phyloP scores from a whole-genome alignment of 2,113 vertebrate genomes.

The Chaetodon auriga region DNA sequence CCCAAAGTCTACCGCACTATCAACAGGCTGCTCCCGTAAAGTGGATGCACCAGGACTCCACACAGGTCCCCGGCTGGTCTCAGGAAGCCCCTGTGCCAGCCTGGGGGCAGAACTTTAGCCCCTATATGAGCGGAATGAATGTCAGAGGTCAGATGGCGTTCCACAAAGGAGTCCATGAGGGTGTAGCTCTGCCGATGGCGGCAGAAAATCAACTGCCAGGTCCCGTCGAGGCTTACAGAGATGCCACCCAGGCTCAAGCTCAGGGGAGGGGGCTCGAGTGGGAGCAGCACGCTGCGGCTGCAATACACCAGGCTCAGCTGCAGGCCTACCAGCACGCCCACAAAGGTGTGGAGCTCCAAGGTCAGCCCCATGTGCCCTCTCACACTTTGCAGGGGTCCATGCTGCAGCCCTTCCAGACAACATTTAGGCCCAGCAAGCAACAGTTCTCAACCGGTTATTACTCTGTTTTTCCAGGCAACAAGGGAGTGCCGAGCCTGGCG shows the following conservation, averaged over 20 bases:
- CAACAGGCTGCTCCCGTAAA: slow-evolving; percentile 87
- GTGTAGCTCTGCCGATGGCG: slow-evolving; percentile 78
- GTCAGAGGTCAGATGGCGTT: slow-evolving; percentile 83
- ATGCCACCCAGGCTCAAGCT: slow-evolving; percentile 80
- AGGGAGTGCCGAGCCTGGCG: slow-evolving; percentile 65
- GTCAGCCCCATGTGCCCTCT: slow-evolving; percentile 70
- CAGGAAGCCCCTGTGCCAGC: slow-evolving; percentile 81
- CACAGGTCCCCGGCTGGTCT: slow-evolving; percentile 86
- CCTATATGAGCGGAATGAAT: slow-evolving; percentile 86
- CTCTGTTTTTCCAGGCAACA: slow-evolving; percentile 88
- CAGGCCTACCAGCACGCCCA: slow-evolving; percentile 86
- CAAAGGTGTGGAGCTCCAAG: slow-evolving; percentile 76
- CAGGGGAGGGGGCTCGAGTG: slow-evolving; percentile 78
- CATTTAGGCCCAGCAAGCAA: slow-evolving; percentile 91
- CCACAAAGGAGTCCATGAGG: slow-evolving; percentile 84
- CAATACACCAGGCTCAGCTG: slow-evolving; percentile 81
- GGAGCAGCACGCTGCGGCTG: slow-evolving; percentile 84
- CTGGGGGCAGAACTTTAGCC: slow-evolving; percentile 88
- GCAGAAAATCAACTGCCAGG: slow-evolving; percentile 85
- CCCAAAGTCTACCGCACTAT: slow-evolving; percentile 88
- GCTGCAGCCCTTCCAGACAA: slow-evolving; percentile 93
- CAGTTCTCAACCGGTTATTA: slow-evolving; percentile 86
- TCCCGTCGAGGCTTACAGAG: slow-evolving; percentile 88
- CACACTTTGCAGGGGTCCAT: slow-evolving; percentile 82
- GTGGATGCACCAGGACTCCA: slow-evolving; percentile 84